Base-by-base conservation (phyloP, 2,797 vertebrate genomes). In the Gobio occitaniae region DNA sequence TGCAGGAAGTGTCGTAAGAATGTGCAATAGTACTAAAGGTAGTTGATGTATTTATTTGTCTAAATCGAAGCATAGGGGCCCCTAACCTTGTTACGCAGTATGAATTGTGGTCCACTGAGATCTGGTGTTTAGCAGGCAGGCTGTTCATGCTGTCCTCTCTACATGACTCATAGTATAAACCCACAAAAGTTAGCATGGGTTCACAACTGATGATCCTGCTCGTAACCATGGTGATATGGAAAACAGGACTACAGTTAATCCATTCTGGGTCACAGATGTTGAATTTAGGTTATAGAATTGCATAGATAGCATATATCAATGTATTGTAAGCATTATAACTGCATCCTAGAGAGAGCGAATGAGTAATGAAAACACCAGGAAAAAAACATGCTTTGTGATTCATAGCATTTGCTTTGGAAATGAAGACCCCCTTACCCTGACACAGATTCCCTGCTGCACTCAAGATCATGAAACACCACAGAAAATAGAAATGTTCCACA, bases 201-300 rank as follows among this genome's bases (percentile, higher is more conserved):
- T 83, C 29, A 75, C 56, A 65, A 76, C n/a, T 72, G 68, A 61
- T 83, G 32, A 83, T 59, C 69, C 47, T 15, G 44, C 21, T 25
- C 16, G 71, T 89, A 79, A 81, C 83, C 84, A 89, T 86, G 80
- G 80, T 65, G 70, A 88, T 66, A 61, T 17, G 71, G 69, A 84
- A 86, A 82, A 78, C 63, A 61, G 41, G 78, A 83, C 25, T 25
- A 66, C 69, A 71, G 59, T 84, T 1, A 36, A 81, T 74, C 50
- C 3, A 48, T 81, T 65, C 50, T 75, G 48, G 69, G 80, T 78
- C 66, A 76, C 69, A 82, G 54, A 83, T 70, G 54, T 52, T 56
- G 8, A 80, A 76, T 80, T 36, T 71, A 74, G 77, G 19, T 84
- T 63, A 74, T 21, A 80, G 56, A 80, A 74, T 63, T 59, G 48